Conservation (phyloP, 2,797 vertebrate species). For the Danio jaintianensis region DNA sequence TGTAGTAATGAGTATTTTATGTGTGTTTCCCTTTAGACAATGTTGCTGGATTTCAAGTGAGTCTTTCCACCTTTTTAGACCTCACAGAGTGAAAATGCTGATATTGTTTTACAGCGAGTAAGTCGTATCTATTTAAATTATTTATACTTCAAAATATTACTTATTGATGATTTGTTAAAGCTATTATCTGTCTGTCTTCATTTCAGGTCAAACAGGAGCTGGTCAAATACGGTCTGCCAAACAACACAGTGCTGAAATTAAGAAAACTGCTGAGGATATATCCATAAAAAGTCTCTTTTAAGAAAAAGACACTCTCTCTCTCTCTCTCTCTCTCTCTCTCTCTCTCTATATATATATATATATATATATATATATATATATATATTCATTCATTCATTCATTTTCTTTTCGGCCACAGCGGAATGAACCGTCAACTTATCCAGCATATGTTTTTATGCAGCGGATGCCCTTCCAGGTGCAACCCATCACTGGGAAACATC, state of each 20-base stretch:
- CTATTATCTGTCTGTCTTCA: not conserved
- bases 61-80: not conserved
- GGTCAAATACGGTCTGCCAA: not conserved
- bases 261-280: not conserved
- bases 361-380: no score
- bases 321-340: no score
- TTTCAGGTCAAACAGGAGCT: slow-evolving; percentile 11
- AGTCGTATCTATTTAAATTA: not conserved
- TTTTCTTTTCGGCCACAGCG: no score
- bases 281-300: no score
- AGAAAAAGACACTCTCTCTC: no score
- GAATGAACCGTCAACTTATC: no score
- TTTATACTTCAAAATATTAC: not conserved
- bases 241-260: not conserved
- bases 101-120: not conserved
- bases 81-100: not conserved
- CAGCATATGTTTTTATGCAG: no score
- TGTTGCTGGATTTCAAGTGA: not conserved
- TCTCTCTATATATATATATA: no score
- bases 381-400: no score
- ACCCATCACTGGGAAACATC: no score
- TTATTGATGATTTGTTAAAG: not conserved
- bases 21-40: not conserved
- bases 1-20: not conserved
- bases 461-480: no score